Evolutionary conservation across 53 echinoderm and acorn worm genomes (phyloP).

Genomic region (Astropecten irregularis): DNA sequence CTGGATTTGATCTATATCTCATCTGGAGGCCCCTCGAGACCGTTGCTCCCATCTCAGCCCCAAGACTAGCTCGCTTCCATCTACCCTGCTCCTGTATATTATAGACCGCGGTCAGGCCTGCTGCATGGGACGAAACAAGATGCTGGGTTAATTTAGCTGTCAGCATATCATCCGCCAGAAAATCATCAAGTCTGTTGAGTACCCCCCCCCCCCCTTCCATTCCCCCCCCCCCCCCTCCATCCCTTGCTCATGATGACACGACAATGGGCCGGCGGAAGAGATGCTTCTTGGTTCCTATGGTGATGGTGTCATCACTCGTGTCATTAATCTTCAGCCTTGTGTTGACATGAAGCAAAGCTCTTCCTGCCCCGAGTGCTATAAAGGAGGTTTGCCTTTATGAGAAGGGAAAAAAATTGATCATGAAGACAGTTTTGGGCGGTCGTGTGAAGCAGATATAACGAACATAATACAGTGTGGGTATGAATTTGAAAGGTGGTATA

Average conservation of each 20-base stretch:
- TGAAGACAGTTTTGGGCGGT: no score
- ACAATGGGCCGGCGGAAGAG: constrained; percentile 39
- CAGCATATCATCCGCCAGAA: no score
- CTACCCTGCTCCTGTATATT: no score
- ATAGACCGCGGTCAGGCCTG: no score
- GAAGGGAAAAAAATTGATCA: neutral
- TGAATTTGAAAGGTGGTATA: no score
- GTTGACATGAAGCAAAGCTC: constrained; percentile 11
- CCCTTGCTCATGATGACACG: neutral
- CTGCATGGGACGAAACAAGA: neutral
- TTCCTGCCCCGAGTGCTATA: constrained; percentile 23
- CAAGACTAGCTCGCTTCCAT: no score
- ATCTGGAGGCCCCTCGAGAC: no score
- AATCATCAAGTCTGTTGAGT: no score
- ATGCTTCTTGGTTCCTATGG: constrained; percentile 48
- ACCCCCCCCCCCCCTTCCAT: neutral
- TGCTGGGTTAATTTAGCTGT: constrained; percentile 58
- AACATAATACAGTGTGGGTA: no score
- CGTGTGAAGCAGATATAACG: no score
- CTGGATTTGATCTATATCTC: no score
- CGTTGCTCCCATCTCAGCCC: no score
- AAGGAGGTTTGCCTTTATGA: neutral
- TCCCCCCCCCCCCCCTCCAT: neutral
- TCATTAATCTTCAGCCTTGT: constrained; percentile 35
- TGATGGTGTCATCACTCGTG: constrained; percentile 47